Base-by-base conservation (phyloP, 1,140 invertebrate genomes). In the Drosophila mojavensis region DNA sequence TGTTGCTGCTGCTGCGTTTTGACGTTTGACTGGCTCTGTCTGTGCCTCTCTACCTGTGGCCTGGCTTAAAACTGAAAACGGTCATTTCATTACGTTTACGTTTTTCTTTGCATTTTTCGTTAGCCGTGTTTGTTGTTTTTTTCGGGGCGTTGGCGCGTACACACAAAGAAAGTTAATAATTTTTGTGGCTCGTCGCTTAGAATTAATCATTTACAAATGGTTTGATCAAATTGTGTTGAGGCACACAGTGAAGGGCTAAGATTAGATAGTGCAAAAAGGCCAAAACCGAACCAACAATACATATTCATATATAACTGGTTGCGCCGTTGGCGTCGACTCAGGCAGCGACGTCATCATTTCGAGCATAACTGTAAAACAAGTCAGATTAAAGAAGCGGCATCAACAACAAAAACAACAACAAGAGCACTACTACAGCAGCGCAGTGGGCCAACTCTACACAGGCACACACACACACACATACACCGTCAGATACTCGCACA, bases 11-110 rank as follows among this genome's bases (percentile, higher is more conserved):
- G 55, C 47, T 53, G 60, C 62, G 41, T 67, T 81, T 67, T 81
- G 67, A 77, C 67, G 78, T 69, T 64, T 33, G 50, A 47, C 45
- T 78, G 75, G 74, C 79, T 61, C 65, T 39, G 15, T 15, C 43
- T 47, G 5, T 64, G 70, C 36, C 54, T 75, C 62, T 66, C 53
- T 75, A 55, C 59, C 63, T 67, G 55, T 13, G 63, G 28, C 56
- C 9, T 74, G 58, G 58, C 65, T 74, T 26, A 68, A 62, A 69
- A 79, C 84, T 79, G 72, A 83, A 89, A 83, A 89, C 79, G 80
- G 83, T 88, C 84, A 88, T 86, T 86, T 86, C 62, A 71, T 85
- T 75, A 79, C 75, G 72, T 81, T 86, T 74, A 78, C 79, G 83
- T 88, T 79, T 83, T 86, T 81, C 88, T 65, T 79, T 47, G 58